Base-by-base conservation (phyloP, 2,888 invertebrate species). In the Papilio elwesi region DNA sequence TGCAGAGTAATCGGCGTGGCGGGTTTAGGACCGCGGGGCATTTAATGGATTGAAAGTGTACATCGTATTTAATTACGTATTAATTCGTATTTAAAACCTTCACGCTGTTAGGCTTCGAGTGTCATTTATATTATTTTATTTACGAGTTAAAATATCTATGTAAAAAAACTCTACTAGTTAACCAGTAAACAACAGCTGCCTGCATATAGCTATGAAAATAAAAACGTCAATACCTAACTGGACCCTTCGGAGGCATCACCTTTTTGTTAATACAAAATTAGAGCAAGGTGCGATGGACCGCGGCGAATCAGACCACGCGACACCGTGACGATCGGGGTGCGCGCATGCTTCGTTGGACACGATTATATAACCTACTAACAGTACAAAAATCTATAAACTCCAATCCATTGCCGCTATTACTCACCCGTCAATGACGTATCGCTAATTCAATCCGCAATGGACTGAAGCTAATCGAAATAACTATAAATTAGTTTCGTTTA, bases 271-370 rank as follows among this genome's bases (percentile, higher is more conserved):
- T 65, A 76, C 78, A 82, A 83, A 85, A 84, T 79, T 76, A 78
- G 80, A 87, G 90, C 90, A 92, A 91, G 92, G 93, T 92, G 91
- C 93, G 82, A 77, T 85, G 84, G 86, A 89, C 84, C 90, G 87
- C 79, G 81, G 83, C 85, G 84, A 90, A 91, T 91, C 86, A 75
- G 84, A 85, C 82, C 90, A 91, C 93, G 92, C 91, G 93, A 90
- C 90, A 88, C 87, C 92, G 91, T 91, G 91, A 92, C 92, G 78
- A 78, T 77, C 77, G 82, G 83, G 87, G 87, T 87, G 88, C 89
- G 85, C 84, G 82, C 83, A 83, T 83, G 83, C 85, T 82, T 78
- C 82, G 75, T 81, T 79, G 79, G 76, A 74, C 74, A 73, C 73
- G 71, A 79, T 73, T 73, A 73, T 73, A 75, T 76, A 78, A 73